Conservation (phyloP, 1,140 invertebrate genomes). For the Sinella curviseta region DNA sequence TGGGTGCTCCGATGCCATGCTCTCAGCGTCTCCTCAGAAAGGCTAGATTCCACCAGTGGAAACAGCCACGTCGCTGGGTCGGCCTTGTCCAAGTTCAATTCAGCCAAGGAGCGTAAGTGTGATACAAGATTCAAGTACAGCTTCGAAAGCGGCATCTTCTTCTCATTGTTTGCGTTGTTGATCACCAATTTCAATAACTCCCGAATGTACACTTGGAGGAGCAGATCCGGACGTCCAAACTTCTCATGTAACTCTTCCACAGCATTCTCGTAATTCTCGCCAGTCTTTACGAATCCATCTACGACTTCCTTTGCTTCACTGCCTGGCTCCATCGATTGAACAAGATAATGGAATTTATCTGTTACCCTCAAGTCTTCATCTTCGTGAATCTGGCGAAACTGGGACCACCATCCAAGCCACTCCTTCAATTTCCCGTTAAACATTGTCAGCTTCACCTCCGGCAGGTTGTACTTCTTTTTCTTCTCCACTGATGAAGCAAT, state of each 20-base stretch:
- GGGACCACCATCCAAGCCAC: neutral
- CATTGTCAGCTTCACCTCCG: neutral
- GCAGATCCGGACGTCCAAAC: neutral
- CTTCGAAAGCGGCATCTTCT: neutral
- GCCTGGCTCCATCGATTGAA: neutral
- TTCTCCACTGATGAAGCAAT: neutral
- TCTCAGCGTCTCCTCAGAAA: slow-evolving; percentile 10
- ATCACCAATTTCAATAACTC: neutral
- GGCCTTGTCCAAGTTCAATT: slow-evolving; percentile 52
- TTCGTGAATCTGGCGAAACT: neutral
- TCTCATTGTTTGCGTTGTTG: neutral
- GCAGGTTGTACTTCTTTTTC: neutral
- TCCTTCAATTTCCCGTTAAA: neutral
- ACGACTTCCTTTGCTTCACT: neutral
- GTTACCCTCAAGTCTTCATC: neutral
- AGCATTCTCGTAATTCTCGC: neutral
- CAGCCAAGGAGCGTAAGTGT: slow-evolving; percentile 52
- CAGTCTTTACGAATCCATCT: neutral
- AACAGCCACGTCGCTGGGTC: slow-evolving; percentile 53
- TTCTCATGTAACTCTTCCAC: neutral
- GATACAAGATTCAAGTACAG: slow-evolving; percentile 45
- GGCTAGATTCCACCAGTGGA: slow-evolving; percentile 52
- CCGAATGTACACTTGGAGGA: neutral
- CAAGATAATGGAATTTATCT: neutral
- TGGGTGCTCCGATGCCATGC: neutral